Percentiles rank a stretch among this genome's conserved stretches.
These are phyloP conservation scores for Mylabris sibirica DNA, from an alignment of 2,888 invertebrate species.

Conservation along the genomic window DNA sequence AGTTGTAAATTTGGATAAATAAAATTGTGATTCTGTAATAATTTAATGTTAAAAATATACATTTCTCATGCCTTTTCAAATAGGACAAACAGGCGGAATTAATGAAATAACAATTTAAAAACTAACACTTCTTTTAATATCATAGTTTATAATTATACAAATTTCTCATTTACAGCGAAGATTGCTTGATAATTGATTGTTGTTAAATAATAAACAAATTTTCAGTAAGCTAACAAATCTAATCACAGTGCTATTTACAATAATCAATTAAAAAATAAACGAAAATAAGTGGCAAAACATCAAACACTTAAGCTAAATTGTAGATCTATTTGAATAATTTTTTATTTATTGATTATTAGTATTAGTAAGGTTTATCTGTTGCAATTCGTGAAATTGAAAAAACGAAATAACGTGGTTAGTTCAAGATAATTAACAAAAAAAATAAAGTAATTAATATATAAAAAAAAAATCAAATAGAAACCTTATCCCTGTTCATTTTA, in stretches of 20 bases:
- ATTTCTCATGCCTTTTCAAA: too few relatives aligned
- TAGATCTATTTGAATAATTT: constrained; percentile 39
- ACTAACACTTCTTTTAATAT: constrained; percentile 53
- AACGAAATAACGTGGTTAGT: constrained; percentile 20
- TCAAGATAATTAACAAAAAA: constrained; percentile 32
- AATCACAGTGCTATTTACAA: constrained; percentile 57
- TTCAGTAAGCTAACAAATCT: constrained; percentile 47
- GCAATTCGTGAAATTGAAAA: background rate
- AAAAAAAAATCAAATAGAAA: constrained; percentile 23
- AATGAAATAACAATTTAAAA: constrained; percentile 40
- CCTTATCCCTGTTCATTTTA: constrained; percentile 41
- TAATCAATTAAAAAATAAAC: constrained; percentile 30
- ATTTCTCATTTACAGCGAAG: constrained; percentile 45
- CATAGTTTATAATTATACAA: constrained; percentile 44
- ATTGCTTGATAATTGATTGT: constrained; percentile 30
- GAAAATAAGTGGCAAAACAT: constrained; percentile 49
- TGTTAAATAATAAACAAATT: constrained; percentile 34
- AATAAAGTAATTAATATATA: constrained; percentile 25
- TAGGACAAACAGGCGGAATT: too few relatives aligned
- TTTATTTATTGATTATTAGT: constrained; percentile 45
- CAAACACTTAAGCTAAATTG: constrained; percentile 46
- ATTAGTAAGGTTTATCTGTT: constrained; percentile 30
- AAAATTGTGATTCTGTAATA: background rate
- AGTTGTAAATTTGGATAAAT: background rate
- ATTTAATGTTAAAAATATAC: too few relatives aligned